Percentiles rank a stretch among this genome's conserved stretches.
Evolutionary conservation across 1,140 invertebrate species (phyloP).

Genomic region (Thaumatotibia leucotreta): DNA sequence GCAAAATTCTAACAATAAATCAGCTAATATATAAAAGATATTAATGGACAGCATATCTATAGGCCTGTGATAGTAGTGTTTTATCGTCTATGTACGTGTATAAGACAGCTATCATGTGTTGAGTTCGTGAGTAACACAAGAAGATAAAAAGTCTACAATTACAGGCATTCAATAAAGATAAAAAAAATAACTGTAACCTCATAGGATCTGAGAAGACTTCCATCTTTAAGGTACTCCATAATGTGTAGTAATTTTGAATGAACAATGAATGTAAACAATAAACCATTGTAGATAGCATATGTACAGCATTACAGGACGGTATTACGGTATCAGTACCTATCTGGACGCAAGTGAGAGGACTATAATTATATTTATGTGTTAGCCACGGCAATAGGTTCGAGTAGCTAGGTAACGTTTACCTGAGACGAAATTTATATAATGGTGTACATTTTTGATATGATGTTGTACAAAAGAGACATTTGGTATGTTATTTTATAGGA

Average conservation of each 20-base stretch:
- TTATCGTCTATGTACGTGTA: too few species aligned
- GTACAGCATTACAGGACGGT: conserved; percentile 47
- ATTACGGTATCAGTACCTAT: conserved; percentile 40
- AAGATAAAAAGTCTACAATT: too few species aligned
- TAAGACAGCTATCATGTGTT: too few species aligned
- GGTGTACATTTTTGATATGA: conserved; percentile 78
- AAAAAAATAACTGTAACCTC: too few species aligned
- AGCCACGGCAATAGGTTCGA: conserved; percentile 46
- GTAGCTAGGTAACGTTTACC: conserved; percentile 74
- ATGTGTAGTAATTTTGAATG: conserved; percentile 22
- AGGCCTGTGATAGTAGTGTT: too few species aligned
- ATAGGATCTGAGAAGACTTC: too few species aligned
- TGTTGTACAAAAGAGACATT: conserved; percentile 78
- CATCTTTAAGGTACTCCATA: background rate
- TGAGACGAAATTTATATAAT: conserved; percentile 75
- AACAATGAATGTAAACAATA: conserved; percentile 48
- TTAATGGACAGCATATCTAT: too few species aligned
- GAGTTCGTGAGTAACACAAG: too few species aligned
- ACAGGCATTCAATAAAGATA: too few species aligned
- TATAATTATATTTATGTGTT: conserved; percentile 56
- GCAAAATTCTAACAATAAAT: background rate
- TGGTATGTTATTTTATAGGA: conserved; percentile 78
- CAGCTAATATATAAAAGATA: too few species aligned
- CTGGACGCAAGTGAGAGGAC: conserved; percentile 59
- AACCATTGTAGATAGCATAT: conserved; percentile 58